Conservation (phyloP, 2,888 invertebrate genomes). For the Ecdyonurus torrentis region DNA sequence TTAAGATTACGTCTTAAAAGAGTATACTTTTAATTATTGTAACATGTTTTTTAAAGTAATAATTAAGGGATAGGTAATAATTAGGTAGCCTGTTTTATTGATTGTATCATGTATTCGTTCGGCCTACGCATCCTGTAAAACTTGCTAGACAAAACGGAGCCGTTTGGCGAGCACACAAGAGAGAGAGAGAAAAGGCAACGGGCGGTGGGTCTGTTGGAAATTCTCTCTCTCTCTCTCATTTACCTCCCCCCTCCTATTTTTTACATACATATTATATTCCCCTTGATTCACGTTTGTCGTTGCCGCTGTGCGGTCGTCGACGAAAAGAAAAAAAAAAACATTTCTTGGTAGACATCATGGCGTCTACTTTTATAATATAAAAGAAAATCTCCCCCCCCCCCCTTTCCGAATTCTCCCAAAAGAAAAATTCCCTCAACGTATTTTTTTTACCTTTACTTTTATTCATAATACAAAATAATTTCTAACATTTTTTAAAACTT, state of each 20-base stretch:
- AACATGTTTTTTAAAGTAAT: too few species aligned
- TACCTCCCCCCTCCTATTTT: not conserved
- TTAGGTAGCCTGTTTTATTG: too few species aligned
- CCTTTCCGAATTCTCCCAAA: not conserved
- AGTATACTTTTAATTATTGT: too few species aligned
- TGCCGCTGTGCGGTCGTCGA: not conserved
- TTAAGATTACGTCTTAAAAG: too few species aligned
- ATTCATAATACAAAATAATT: too few species aligned
- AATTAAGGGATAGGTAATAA: too few species aligned
- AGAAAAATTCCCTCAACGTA: not conserved
- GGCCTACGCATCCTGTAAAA: conserved; percentile 1
- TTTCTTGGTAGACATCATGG: not conserved
- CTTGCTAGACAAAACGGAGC: not conserved
- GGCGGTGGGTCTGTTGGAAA: not conserved
- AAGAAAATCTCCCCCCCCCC: not conserved
- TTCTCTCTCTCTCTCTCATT: not conserved
- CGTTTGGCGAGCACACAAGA: not conserved
- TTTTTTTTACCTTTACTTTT: not conserved
- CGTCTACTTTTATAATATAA: too few species aligned
- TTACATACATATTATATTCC: too few species aligned
- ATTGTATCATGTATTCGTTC: not conserved
- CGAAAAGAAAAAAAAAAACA: too few species aligned
- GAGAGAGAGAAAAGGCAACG: not conserved
- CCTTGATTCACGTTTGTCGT: not conserved
- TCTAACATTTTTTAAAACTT: too few species aligned